These are phyloP conservation scores for Ennomos quercinarius DNA, from an alignment of 2,888 invertebrate species.

Conservation along the genomic window DNA sequence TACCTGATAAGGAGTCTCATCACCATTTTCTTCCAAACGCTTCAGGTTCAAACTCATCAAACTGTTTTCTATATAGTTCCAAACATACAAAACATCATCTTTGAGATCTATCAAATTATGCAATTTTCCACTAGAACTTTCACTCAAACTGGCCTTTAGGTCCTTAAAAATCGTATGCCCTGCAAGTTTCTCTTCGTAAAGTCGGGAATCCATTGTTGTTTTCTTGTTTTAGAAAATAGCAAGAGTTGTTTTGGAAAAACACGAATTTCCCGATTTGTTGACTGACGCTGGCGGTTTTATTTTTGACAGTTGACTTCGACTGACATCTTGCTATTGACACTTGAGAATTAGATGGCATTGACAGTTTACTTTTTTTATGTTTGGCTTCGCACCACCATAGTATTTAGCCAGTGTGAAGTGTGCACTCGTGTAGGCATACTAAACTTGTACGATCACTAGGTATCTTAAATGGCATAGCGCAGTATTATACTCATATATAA, in stretches of 20 bases:
- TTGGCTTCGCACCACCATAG: too few relatives aligned
- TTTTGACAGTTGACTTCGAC: too few relatives aligned
- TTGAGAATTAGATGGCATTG: too few relatives aligned
- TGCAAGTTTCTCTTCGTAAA: slow-evolving; percentile 85
- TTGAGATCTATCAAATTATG: slow-evolving; percentile 87
- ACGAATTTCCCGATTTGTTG: slow-evolving; percentile 14
- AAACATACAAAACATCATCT: slow-evolving; percentile 88
- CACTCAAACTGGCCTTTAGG: slow-evolving; percentile 82
- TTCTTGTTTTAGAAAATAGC: slow-evolving; percentile 53
- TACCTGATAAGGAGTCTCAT: slow-evolving; percentile 87
- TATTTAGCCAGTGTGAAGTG: too few relatives aligned
- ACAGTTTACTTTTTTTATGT: too few relatives aligned
- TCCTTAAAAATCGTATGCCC: slow-evolving; percentile 87
- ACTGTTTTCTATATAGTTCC: slow-evolving; percentile 88
- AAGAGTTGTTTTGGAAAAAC: slow-evolving; percentile 50
- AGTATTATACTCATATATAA: too few relatives aligned
- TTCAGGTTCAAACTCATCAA: slow-evolving; percentile 87
- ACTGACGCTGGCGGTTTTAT: too few relatives aligned
- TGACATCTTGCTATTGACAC: too few relatives aligned
- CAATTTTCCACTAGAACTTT: slow-evolving; percentile 82
- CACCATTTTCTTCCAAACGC: slow-evolving; percentile 74
- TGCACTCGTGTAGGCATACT: too few relatives aligned
- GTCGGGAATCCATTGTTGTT: slow-evolving; percentile 83
- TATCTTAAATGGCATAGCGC: too few relatives aligned
- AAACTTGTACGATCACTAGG: too few relatives aligned